Percentiles rank a stretch among this genome's conserved stretches.
phyloP scores from a whole-genome alignment of 2,888 invertebrate genomes.

The Fragum sueziense region DNA sequence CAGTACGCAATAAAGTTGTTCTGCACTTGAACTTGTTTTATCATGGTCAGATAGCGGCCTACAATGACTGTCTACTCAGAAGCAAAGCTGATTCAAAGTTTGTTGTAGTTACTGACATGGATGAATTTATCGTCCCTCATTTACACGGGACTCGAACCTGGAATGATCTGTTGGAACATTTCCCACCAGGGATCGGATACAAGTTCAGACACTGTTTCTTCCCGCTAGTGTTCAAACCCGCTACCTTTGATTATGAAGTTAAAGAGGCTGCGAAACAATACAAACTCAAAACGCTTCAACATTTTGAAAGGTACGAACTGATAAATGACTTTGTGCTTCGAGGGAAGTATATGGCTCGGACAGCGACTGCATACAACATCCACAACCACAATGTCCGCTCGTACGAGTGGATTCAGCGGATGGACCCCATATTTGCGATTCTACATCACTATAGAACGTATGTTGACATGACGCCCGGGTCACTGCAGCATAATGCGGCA shows the following conservation, averaged over 20 bases:
- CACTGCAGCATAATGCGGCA: neutral
- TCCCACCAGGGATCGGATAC: neutral
- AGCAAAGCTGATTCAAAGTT: neutral
- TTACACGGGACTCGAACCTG: neutral
- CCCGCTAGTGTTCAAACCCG: too few relatives aligned
- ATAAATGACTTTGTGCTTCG: neutral
- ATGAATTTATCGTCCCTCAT: constrained; percentile 11
- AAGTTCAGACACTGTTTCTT: neutral
- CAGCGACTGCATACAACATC: neutral
- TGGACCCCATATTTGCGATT: neutral
- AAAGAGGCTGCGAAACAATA: neutral
- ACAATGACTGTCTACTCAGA: constrained; percentile 7
- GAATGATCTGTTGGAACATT: neutral
- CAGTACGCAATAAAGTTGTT: neutral
- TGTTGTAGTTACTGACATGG: neutral
- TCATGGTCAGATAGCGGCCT: neutral
- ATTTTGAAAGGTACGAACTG: neutral
- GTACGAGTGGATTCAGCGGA: neutral
- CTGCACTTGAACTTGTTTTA: neutral
- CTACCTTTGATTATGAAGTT: neutral
- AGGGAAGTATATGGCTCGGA: neutral
- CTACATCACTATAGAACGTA: constrained; percentile 1
- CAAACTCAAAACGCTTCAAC: neutral
- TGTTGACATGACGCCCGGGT: neutral
- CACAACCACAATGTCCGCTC: neutral